phyloP scores from a whole-genome alignment of 1,140 invertebrate genomes.

The Drosophila ironensis region DNA sequence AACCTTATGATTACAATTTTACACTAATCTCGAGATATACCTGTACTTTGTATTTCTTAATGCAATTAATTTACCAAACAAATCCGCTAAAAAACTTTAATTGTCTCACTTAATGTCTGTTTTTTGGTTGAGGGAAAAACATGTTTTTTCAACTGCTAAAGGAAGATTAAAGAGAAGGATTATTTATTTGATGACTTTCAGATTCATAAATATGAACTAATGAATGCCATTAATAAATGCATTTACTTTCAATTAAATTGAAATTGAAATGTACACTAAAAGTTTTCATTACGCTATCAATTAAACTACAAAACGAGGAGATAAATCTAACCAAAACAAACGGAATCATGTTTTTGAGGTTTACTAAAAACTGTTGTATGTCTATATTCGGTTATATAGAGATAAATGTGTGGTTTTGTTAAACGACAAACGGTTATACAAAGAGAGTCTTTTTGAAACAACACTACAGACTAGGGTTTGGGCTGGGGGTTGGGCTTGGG shows the following conservation, averaged over 20 bases:
- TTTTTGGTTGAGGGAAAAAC: conserved; percentile 7
- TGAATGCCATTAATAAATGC: conserved; percentile 51
- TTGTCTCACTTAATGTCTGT: conserved; percentile 23
- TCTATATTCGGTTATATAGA: conserved; percentile 37
- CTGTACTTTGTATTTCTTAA: conserved; percentile 30
- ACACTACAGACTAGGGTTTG: conserved; percentile 52
- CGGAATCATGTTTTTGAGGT: conserved; percentile 21
- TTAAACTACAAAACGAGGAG: conserved; percentile 28
- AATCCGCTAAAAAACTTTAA: conserved; percentile 48
- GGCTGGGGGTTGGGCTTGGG: conserved; percentile 1
- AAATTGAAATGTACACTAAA: conserved; percentile 41
- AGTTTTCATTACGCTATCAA: conserved; percentile 17
- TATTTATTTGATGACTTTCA: conserved; percentile 45
- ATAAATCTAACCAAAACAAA: conserved; percentile 19
- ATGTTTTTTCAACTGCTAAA: conserved; percentile 47
- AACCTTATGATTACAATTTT: conserved; percentile 23
- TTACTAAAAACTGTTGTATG: conserved; percentile 33
- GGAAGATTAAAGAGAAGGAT: conserved; percentile 57
- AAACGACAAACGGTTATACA: conserved; percentile 52
- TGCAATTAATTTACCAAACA: conserved; percentile 61
- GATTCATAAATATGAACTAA: conserved; percentile 47
- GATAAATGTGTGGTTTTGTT: conserved; percentile 52
- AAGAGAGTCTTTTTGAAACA: conserved; percentile 44
- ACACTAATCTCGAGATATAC: conserved; percentile 30
- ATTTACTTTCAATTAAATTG: conserved; percentile 36